Conservation (phyloP, 1,140 invertebrate genomes). For the Homarus americanus region DNA sequence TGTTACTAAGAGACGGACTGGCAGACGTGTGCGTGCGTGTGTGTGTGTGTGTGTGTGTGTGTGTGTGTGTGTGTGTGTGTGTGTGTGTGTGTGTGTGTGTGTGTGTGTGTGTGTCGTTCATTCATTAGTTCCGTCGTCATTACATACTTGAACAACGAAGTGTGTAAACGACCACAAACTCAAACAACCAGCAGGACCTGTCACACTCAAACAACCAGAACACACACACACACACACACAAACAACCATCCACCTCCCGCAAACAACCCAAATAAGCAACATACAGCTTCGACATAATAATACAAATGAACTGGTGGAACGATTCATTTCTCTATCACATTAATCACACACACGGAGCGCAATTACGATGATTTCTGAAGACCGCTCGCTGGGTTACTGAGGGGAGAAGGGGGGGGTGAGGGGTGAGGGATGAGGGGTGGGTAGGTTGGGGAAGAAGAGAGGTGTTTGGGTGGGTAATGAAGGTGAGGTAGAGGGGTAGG, state of each 20-base stretch:
- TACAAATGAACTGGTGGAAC: not conserved
- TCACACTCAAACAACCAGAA: too few relatives aligned
- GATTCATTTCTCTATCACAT: not conserved
- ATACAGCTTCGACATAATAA: not conserved
- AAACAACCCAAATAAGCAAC: not conserved
- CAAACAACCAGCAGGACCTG: too few relatives aligned
- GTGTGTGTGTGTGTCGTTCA: too few relatives aligned
- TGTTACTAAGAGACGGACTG: too few relatives aligned
- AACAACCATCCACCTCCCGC: not conserved
- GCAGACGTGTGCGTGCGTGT: too few relatives aligned
- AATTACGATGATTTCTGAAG: conserved; percentile 6
- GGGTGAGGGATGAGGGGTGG: not conserved
- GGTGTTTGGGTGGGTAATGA: not conserved
- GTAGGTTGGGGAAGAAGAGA: not conserved
- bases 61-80: too few relatives aligned
- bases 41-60: too few relatives aligned
- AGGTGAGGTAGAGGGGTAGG: not conserved
- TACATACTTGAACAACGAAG: too few relatives aligned
- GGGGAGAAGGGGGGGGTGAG: not conserved
- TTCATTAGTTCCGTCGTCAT: too few relatives aligned
- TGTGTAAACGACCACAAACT: too few relatives aligned
- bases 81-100: too few relatives aligned
- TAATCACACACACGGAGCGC: conserved; percentile 4
- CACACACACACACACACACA: too few relatives aligned
- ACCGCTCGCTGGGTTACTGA: not conserved